Base-by-base conservation (phyloP, 1,140 invertebrate genomes). In the Aplysia californica region DNA sequence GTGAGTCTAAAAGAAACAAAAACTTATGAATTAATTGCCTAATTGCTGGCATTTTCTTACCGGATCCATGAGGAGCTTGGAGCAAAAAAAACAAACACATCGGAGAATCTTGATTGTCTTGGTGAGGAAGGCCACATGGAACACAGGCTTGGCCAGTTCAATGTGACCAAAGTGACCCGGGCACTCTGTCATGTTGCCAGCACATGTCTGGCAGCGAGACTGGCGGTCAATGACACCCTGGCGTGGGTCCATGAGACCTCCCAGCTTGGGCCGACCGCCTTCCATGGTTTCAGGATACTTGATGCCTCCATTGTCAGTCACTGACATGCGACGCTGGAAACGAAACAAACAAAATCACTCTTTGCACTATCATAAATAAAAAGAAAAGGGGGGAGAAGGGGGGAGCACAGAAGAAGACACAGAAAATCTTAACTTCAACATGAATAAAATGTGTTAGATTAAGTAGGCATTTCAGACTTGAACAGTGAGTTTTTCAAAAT, bases 131-230 rank as follows among this genome's bases (percentile, higher is more conserved):
- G 97, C 98, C 87, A 98, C 94, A 89, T 99, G 97, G 90, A 97
- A 99, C 2, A 99, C 98, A 31, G 98, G 98, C 90, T 99, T 99
- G 0, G 97, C 95, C 66, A 99, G 91, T 89, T 99, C 97, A 79
- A 99, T 95, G 88, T 99, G 98, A n/a, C 98, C 98, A 92, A 99
- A 99, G 90, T 99, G 98, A 0, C 98, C 98, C 23, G 98, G 97
- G 90, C 98, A 99, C 89, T 99, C 97, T 1, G 95, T 95, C 95
- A 99, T 97, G 84, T 97, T 98, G 31, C 94, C 98, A 67, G 97
- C 97, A 91, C 98, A 99, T 0, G 98, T 99, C 89, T 98, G 97
- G 89, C 98, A 99, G 64, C 97, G 92, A 6, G 89, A 85, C 15
- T 93, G 94, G 80, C 97, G 92, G 86, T 99, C 98, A 31, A 99